Conservation (phyloP, 92 coral and sea anemone genomes). For the Actinernus sp. region DNA sequence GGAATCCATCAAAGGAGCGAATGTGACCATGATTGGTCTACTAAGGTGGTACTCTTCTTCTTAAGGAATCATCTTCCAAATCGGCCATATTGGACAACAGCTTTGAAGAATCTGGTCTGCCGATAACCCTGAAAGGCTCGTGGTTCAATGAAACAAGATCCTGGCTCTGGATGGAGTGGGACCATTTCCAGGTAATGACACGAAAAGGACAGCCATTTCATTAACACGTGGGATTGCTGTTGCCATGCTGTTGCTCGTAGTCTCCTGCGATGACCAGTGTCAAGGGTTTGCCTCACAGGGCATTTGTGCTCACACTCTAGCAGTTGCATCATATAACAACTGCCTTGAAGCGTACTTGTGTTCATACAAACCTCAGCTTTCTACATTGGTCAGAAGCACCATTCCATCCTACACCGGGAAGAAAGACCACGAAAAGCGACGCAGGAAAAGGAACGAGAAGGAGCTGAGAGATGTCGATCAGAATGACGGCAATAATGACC, state of each 20-base stretch:
- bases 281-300: conserved; percentile 35
- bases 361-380: conserved; percentile 35
- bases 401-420: conserved; percentile 1
- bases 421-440: conserved; percentile 14
- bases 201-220: conserved; percentile 40
- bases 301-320: conserved; percentile 63
- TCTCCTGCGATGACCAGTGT: too few species aligned
- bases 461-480: conserved; percentile 6
- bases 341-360: conserved; percentile 9
- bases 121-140: conserved; percentile 52
- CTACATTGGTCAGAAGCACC: neutral
- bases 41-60: too few species aligned
- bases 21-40: too few species aligned
- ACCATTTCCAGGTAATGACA: conserved; percentile 22
- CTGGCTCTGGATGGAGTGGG: conserved; percentile 43
- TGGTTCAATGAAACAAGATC: conserved; percentile 43
- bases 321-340: conserved; percentile 26
- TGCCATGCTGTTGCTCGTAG: conserved; percentile 61
- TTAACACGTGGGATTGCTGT: conserved; percentile 29
- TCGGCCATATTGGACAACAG: too few species aligned
- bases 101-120: conserved; percentile 26
- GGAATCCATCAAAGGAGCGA: too few species aligned
- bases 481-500: neutral
- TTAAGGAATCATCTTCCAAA: too few species aligned
- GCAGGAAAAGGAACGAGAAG: neutral